Evolutionary conservation across 2,888 invertebrate genomes (phyloP), one percentile per base, ranked within the genome.

Genomic region (Dasysyrphus tricinctus): DNA sequence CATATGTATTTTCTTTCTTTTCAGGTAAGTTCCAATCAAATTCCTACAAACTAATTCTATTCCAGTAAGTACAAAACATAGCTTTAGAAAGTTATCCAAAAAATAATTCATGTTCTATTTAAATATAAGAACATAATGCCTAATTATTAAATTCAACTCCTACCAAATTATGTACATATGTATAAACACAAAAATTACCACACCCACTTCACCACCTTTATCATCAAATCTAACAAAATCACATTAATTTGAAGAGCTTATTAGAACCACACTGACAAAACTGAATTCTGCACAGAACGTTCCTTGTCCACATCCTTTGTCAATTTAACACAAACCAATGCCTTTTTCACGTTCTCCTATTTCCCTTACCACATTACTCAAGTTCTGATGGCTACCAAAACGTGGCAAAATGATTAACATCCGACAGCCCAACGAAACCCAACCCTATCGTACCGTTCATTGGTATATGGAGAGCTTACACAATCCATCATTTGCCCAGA

Each of bases 401-500:
- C 67, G 77, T 78, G 70, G 65, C 59, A 70, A 72, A 78, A 78
- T 78, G 78, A 84, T 84, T 84, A 84, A 84, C 86, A 74, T 77
- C 57, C 75, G 57, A 75, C 59, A 54, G 47, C 5, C 70, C 59
- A 54, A 39, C 5, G 61, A 24, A 24, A 37, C 44, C 51, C 32
- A 44, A 37, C 42, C 32, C 51, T 3, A 32, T 12, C 8, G 12
- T 39, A 16, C 29, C 12, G 0, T 16, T 39, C 32, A n/a, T 56
- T 24, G 24, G 67, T 4, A 37, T 12, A 11, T 24, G 24, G 19
- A 70, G 9, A 51, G 39, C 49, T 70, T 70, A 75, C 74, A 79
- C 82, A 86, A 81, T 86, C 79, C 78, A 86, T 86, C 86, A 86
- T 82, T 86, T 61, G 19, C 39, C 34, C 47, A n/a, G n/a, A n/a